phyloP scores from a whole-genome alignment of 2,113 vertebrate species.

The Pituophis catenifer region DNA sequence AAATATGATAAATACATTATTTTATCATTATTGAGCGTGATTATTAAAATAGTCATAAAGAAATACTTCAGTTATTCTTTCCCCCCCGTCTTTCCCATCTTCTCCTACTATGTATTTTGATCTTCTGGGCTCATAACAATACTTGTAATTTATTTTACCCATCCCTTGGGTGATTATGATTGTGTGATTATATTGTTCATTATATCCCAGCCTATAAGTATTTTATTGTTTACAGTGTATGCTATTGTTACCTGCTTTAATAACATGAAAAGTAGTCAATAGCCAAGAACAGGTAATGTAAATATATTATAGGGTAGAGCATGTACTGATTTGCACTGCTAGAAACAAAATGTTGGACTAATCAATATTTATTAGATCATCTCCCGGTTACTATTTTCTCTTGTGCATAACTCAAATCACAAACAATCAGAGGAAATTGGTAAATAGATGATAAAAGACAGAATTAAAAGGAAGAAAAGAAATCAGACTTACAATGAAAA shows the following conservation, averaged over 20 bases:
- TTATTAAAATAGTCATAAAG: conserved; percentile 57
- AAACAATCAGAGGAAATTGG: not conserved
- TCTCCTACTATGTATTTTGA: not conserved
- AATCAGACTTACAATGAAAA: not conserved
- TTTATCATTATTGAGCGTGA: conserved; percentile 68
- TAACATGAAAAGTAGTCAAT: not conserved
- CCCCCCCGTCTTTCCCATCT: not conserved
- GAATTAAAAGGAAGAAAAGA: not conserved
- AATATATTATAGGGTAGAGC: not conserved
- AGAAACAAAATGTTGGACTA: not conserved
- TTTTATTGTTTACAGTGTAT: not conserved
- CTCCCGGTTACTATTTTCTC: not conserved
- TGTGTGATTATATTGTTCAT: not conserved
- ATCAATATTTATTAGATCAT: not conserved
- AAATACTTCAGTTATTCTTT: not conserved
- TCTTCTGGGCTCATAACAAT: not conserved
- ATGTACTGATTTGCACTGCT: not conserved
- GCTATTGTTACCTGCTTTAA: not conserved
- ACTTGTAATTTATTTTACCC: not conserved
- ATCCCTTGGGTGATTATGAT: not conserved
- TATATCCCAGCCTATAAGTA: not conserved
- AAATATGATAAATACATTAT: not conserved
- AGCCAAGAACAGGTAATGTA: not conserved
- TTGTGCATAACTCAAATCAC: not conserved
- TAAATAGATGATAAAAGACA: not conserved